Conservation (phyloP, 2,888 invertebrate genomes). For the Drosophila borborema region DNA sequence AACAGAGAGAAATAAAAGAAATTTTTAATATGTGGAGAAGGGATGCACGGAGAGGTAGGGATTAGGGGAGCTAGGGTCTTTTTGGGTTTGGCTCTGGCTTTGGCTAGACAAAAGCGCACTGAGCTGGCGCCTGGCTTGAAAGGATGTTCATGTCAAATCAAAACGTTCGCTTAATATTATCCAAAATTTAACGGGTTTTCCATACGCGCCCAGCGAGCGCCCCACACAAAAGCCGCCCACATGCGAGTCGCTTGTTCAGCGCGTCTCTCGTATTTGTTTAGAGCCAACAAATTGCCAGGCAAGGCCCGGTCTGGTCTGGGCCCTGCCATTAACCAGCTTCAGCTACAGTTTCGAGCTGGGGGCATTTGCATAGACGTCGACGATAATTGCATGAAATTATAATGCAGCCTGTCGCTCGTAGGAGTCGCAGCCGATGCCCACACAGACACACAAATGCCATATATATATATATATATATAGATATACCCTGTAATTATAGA, state of each 20-base stretch:
- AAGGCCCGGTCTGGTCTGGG: conserved; percentile 7
- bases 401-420: conserved; percentile 55
- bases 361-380: conserved; percentile 63
- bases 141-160: conserved; percentile 67
- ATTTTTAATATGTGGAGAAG: conserved; percentile 60
- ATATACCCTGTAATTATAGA: conserved; percentile 28
- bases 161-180: conserved; percentile 67
- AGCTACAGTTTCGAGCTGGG: conserved; percentile 7
- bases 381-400: conserved; percentile 80
- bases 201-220: conserved; percentile 1
- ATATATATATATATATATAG: conserved; percentile 17
- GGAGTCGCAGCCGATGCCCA: conserved; percentile 36
- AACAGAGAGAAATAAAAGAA: conserved; percentile 61
- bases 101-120: conserved; percentile 62
- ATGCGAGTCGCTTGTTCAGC: conserved; percentile 31
- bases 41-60: not conserved
- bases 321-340: conserved; percentile 63
- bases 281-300: conserved; percentile 69
- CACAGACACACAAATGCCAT: conserved; percentile 12
- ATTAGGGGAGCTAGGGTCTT: not conserved
- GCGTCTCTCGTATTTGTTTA: conserved; percentile 58
- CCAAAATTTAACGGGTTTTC: conserved; percentile 42
- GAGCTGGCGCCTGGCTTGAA: conserved; percentile 42
- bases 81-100: conserved; percentile 18
- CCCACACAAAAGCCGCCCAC: conserved; percentile 57